Evolutionary conservation across 2,113 vertebrate genomes (phyloP).

Genomic region (Euleptes europaea): DNA sequence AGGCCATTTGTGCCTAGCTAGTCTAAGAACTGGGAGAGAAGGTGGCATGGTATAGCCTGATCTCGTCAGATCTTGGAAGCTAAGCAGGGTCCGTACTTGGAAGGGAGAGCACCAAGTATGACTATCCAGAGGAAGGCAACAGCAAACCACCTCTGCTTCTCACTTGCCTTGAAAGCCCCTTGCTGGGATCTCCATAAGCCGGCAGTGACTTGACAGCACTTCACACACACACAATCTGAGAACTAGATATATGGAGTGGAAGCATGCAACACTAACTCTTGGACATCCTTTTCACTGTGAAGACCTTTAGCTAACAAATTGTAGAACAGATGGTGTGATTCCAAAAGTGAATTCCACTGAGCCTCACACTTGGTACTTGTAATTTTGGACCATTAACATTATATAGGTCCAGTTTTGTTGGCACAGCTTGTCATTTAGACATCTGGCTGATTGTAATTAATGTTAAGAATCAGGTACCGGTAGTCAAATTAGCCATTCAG

Average conservation of each 20-base stretch:
- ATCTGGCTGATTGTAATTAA: rapidly evolving
- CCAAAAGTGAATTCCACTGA: constrained; percentile 33
- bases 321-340: constrained; percentile 51
- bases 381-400: background rate
- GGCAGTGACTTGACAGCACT: too few species aligned
- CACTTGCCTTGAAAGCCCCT: too few species aligned
- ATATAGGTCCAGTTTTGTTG: background rate
- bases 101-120: too few species aligned
- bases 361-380: background rate
- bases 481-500: background rate
- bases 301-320: constrained; percentile 52
- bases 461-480: background rate
- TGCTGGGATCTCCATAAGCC: too few species aligned
- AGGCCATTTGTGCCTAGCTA: constrained; percentile 5
- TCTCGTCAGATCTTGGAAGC: too few species aligned
- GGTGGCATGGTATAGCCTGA: too few species aligned
- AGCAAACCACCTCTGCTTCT: too few species aligned
- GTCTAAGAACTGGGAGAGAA: background rate
- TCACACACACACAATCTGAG: background rate
- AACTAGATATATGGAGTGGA: background rate
- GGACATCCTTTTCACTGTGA: constrained; percentile 9
- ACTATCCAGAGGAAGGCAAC: too few species aligned
- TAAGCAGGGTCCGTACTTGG: too few species aligned
- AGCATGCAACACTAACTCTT: constrained; percentile 27
- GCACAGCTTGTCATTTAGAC: background rate